Conservation (phyloP, 2,888 invertebrate species). For the Brenthis ino region DNA sequence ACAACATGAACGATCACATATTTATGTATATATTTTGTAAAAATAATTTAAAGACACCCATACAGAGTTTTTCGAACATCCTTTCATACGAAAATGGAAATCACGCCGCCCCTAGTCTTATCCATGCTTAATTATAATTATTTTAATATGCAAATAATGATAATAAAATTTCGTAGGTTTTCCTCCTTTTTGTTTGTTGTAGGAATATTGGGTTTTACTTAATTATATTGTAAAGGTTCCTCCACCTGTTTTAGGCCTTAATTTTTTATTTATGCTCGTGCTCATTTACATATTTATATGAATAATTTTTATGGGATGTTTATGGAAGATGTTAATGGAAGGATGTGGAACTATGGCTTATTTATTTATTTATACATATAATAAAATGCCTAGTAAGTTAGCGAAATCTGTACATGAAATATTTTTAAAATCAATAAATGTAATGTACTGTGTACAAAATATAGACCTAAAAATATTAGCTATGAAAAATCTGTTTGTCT, state of each 20-base stretch:
- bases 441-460: too few species aligned
- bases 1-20: too few species aligned
- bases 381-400: too few species aligned
- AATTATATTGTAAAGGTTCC: slow-evolving; percentile 67
- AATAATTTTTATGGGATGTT: slow-evolving; percentile 38
- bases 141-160: slow-evolving; percentile 82
- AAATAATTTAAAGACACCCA: slow-evolving; percentile 42
- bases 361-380: too few species aligned
- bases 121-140: slow-evolving; percentile 69
- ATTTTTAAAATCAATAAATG: too few species aligned
- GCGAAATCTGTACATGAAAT: too few species aligned
- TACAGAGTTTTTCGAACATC: slow-evolving; percentile 46
- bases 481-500: too few species aligned
- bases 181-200: slow-evolving; percentile 67
- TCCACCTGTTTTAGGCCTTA: slow-evolving; percentile 60
- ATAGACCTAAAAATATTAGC: too few species aligned
- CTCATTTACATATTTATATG: slow-evolving; percentile 40
- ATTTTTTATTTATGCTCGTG: slow-evolving; percentile 76
- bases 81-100: slow-evolving; percentile 39
- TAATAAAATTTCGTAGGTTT: slow-evolving; percentile 77
- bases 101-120: slow-evolving; percentile 51
- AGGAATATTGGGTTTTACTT: slow-evolving; percentile 75
- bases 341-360: too few species aligned
- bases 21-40: too few species aligned
- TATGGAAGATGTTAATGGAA: neutral